Evolutionary conservation across 2,797 vertebrate species (phyloP), one percentile per base, ranked within the genome.

Genomic region (Brachyalestes nurse): DNA sequence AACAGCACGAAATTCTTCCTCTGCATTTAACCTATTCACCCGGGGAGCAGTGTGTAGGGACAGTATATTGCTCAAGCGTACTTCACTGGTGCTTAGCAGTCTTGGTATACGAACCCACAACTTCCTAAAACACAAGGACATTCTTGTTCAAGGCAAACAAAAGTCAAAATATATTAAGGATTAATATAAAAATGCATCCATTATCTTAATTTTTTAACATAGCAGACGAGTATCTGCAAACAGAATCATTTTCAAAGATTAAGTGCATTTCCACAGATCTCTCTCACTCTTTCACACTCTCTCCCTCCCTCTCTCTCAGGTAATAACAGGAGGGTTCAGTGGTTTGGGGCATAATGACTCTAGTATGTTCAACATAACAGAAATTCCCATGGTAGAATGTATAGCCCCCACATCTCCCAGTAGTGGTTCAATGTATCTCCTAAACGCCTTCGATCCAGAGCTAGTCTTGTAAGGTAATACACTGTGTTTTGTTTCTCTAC

Each of bases 401-500:
- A 73, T n/a, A 80, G 57, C 5, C 53, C 75, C 75, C 62, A 75
- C 70, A 79, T 61, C 9, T 40, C 67, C 40, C n/a, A 69, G 64
- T 71, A 53, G 58, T 21, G n/a, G 19, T 67, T 81, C 58, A 76
- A 53, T 71, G 42, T 70, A 23, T 49, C 76, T 71, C 23, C n/a
- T 45, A 72, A 75, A 75, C 49, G 65, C 75, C 51, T 55, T 57
- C 78, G 40, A 79, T 74, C 76, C 67, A 71, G 62, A 51, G 57
- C 57, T 80, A n/a, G 40, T 38, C 60, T 60, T 78, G 83, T 81
- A 84, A 81, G 58, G 57, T 75, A 70, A 85, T 79, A 78, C 38
- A 25, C 55, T 49, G 40, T 65, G 62, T 34, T 72, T 51, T 61
- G 75, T 78, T 77, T 84, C 71, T 55, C 74, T 42, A 60, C 55